Percentiles rank a stretch among this genome's conserved stretches.
phyloP scores from a whole-genome alignment of 2,113 vertebrate species.

The Cyanoliseus patagonus region DNA sequence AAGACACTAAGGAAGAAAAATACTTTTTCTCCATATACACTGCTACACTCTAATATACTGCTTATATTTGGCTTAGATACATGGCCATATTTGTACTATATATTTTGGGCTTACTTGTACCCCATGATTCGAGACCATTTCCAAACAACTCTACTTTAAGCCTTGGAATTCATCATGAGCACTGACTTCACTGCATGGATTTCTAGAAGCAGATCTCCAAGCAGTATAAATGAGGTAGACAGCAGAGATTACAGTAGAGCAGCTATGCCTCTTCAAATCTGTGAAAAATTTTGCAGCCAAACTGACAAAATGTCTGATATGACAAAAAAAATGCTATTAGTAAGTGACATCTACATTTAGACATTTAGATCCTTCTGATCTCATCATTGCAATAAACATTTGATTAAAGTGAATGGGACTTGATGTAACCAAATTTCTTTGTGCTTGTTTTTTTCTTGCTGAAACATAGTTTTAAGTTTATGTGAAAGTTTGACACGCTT shows the following conservation, averaged over 20 bases:
- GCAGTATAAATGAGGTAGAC: not conserved
- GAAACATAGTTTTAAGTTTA: not conserved
- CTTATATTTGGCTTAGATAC: not conserved
- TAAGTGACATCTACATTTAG: not conserved
- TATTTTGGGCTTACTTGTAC: not conserved
- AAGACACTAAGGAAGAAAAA: not conserved
- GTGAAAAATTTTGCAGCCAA: not conserved
- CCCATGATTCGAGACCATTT: not conserved
- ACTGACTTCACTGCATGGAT: not conserved
- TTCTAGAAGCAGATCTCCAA: not conserved
- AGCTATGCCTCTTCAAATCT: not conserved
- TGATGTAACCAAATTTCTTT: not conserved
- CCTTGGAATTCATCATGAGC: not conserved
- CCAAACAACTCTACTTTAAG: not conserved
- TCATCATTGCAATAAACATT: not conserved
- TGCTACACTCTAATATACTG: not conserved
- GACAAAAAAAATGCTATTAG: not conserved
- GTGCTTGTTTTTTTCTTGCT: not conserved
- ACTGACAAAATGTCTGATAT: not conserved
- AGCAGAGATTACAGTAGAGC: not conserved
- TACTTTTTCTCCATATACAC: not conserved
- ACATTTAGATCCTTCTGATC: not conserved
- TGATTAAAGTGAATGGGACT: not conserved
- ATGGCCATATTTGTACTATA: not conserved
- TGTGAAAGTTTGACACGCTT: not conserved